Evolutionary conservation across 2,797 vertebrate species (phyloP), one percentile per base, ranked within the genome.

Genomic region (Gymnopithys bicolor): DNA sequence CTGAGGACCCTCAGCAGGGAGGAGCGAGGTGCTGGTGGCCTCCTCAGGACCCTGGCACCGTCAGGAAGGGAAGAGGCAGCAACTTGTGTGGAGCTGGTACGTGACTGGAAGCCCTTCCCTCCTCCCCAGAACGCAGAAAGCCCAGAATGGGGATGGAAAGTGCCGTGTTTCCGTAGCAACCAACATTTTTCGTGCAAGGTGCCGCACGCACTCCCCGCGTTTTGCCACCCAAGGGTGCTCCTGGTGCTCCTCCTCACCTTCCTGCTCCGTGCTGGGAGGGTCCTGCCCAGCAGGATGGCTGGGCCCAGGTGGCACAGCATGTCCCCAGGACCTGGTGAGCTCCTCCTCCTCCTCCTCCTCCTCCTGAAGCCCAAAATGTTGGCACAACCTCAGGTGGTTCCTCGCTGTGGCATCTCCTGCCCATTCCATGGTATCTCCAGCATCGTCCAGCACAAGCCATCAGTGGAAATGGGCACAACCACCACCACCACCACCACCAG

Each of bases 131-230:
- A 86, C 91, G 19, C 90, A 88, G 93, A 63, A 37, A 89, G 88
- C 92, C 94, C 96, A 94, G 90, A 86, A 81, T 2, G 6, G 89
- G 96, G 80, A 86, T 84, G 74, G 80, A 88, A 90, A 96, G 96
- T 92, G 93, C 84, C 63, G 84, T 70, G 92, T 94, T 96, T 94
- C 96, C 94, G 87, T 96, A 92, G 95, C 95, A 96, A 96, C 92
- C 92, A 92, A 63, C 81, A 76, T 90, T 90, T 94, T 95, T 90
- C 59, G 59, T 96, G 95, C 92, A 33, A 89, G 94, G 94, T 93
- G 92, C 94, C 19, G 95, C 94, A 89, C 91, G 91, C 96, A 1
- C 94, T 75, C 95, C 75, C 45, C 22, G 37, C 45, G 30, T 45
- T 94, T 22, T 5, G 74, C 90, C 96, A 96, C 94, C 95, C 91